phyloP scores from a whole-genome alignment of 2,113 vertebrate genomes.

The Urocitellus parryii region DNA sequence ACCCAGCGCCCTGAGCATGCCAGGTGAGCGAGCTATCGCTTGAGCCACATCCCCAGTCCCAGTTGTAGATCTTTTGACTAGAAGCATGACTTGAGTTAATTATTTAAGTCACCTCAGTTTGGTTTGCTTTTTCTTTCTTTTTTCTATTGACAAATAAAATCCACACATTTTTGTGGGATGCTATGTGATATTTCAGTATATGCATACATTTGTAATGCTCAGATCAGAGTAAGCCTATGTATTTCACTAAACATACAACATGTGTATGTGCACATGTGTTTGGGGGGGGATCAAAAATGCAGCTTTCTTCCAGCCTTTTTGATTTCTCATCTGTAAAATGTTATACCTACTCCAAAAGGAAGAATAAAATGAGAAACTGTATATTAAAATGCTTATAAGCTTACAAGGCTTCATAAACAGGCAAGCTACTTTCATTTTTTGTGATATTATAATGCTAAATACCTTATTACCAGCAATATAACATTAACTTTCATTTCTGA shows the following conservation, averaged over 20 bases:
- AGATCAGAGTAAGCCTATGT: neutral
- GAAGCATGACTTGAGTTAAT: neutral
- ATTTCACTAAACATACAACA: neutral
- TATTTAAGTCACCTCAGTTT: neutral
- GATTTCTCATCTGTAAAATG: constrained; percentile 23
- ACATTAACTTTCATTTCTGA: neutral
- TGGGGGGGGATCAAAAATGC: neutral
- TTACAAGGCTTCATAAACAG: neutral
- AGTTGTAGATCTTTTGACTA: neutral
- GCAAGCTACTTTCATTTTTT: constrained; percentile 9
- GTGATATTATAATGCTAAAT: neutral
- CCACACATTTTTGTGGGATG: neutral
- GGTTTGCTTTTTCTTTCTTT: neutral
- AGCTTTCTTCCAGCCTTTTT: neutral
- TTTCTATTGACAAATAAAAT: neutral
- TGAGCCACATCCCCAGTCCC: too few relatives aligned
- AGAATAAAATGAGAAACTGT: neutral
- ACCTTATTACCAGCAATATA: neutral
- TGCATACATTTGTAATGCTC: neutral
- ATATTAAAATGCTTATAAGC: neutral
- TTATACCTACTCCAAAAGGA: neutral
- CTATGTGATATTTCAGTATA: neutral
- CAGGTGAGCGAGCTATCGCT: too few relatives aligned
- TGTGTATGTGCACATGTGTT: neutral
- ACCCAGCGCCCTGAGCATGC: too few relatives aligned